phyloP scores from a whole-genome alignment of 1,140 invertebrate species.

The Macrostomum lignano region DNA sequence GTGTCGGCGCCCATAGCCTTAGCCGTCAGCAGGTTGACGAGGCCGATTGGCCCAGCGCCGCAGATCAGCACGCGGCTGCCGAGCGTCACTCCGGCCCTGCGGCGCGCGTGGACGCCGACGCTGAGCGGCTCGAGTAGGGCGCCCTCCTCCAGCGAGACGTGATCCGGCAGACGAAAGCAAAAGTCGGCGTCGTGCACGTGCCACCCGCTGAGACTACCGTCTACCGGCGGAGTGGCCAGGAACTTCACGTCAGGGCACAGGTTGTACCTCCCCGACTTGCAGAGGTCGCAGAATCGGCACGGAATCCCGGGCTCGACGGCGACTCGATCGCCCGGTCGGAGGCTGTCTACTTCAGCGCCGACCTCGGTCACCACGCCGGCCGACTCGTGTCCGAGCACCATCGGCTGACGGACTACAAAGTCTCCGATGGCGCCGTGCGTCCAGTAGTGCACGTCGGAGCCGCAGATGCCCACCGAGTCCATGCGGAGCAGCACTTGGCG shows the following conservation, averaged over 20 bases:
- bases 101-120: conserved; percentile 61
- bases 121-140: conserved; percentile 66
- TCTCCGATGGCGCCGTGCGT: conserved; percentile 41
- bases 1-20: conserved; percentile 51
- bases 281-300: conserved; percentile 51
- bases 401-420: conserved; percentile 18
- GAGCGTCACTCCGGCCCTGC: conserved; percentile 40
- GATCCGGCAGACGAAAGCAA: conserved; percentile 55
- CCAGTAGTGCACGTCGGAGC: conserved; percentile 74
- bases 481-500: conserved; percentile 59
- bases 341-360: conserved; percentile 16
- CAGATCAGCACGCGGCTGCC: conserved; percentile 51
- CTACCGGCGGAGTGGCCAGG: conserved; percentile 53
- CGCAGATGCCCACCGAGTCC: conserved; percentile 71
- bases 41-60: conserved; percentile 63
- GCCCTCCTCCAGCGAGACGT: conserved; percentile 64
- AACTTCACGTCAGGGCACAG: conserved; percentile 55
- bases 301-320: conserved; percentile 69
- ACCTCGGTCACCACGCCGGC: conserved; percentile 18
- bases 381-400: conserved; percentile 23
- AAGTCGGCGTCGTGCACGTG: conserved; percentile 70
- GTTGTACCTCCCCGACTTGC: conserved; percentile 61
- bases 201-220: conserved; percentile 51
- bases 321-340: conserved; percentile 58
- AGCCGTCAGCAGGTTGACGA: conserved; percentile 50